These are phyloP conservation scores for Neodiprion virginianus DNA, from an alignment of 1,140 invertebrate genomes.

Conservation along the genomic window DNA sequence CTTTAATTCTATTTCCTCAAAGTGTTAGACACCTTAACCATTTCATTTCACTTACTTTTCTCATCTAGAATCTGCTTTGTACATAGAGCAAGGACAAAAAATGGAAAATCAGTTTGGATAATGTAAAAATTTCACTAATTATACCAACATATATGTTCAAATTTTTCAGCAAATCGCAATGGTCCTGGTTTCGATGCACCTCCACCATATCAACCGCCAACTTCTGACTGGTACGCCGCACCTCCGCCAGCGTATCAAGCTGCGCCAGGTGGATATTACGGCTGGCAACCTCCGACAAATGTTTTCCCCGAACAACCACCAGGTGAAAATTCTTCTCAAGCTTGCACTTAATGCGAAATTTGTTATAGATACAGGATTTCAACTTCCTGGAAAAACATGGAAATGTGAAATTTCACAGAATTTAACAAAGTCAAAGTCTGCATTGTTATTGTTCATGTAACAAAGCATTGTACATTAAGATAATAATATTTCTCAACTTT, in stretches of 20 bases:
- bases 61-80: constrained; percentile 5
- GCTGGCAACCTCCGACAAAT: constrained; percentile 87
- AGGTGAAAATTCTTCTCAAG: constrained; percentile 51
- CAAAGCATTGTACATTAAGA: neutral
- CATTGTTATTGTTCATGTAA: constrained; percentile 6
- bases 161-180: constrained; percentile 57
- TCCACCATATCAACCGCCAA: constrained; percentile 84
- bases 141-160: too few species aligned
- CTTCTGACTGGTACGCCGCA: constrained; percentile 85
- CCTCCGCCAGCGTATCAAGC: constrained; percentile 89
- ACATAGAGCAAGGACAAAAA: too few species aligned
- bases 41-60: constrained; percentile 22
- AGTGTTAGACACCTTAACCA: constrained; percentile 18
- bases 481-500: constrained; percentile 24
- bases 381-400: too few species aligned
- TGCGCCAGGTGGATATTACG: constrained; percentile 82
- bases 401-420: neutral
- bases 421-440: neutral
- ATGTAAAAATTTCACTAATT: too few species aligned
- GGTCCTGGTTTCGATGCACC: constrained; percentile 66
- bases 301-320: constrained; percentile 75
- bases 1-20: neutral
- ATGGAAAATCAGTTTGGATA: too few species aligned
- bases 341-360: neutral
- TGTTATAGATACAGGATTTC: neutral